phyloP scores from a whole-genome alignment of 2,113 vertebrate species.

The Corythaixoides concolor region DNA sequence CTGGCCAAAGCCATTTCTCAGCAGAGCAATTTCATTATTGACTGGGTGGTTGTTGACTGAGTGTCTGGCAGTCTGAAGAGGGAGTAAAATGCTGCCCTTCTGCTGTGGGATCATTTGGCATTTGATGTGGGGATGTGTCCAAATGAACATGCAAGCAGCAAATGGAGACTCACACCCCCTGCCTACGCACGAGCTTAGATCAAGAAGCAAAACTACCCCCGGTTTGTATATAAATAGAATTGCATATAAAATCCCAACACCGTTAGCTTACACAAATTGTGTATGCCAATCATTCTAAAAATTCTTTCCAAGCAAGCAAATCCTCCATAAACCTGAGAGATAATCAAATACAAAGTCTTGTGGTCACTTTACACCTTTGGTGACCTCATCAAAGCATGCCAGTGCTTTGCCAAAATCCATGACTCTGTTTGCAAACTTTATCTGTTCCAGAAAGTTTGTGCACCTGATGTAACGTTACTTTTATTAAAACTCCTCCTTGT shows the following conservation, averaged over 20 bases:
- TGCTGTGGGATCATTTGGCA: background rate
- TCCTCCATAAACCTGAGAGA: slow-evolving; percentile 45
- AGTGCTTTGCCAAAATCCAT: slow-evolving; percentile 36
- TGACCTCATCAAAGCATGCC: slow-evolving; percentile 32
- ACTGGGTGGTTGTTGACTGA: background rate
- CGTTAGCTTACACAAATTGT: background rate
- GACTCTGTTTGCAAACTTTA: background rate
- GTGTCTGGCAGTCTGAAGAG: background rate
- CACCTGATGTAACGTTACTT: slow-evolving; percentile 1
- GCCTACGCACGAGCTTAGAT: background rate
- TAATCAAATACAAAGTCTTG: slow-evolving; percentile 28
- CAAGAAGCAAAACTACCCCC: background rate
- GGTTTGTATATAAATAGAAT: slow-evolving; percentile 35
- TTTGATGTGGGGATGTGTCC: background rate
- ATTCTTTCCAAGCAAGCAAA: slow-evolving; percentile 67
- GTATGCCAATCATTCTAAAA: slow-evolving; percentile 60
- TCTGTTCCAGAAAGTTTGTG: slow-evolving; percentile 14
- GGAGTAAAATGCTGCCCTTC: background rate
- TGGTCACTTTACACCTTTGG: slow-evolving; percentile 11
- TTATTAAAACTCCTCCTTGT: background rate
- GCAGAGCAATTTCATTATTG: background rate
- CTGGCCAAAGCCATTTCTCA: background rate
- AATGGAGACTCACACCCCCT: background rate
- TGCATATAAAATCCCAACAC: background rate
- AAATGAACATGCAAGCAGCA: background rate